Evolutionary conservation across 2,113 vertebrate genomes (phyloP).

Genomic region (Piliocolobus tephrosceles): DNA sequence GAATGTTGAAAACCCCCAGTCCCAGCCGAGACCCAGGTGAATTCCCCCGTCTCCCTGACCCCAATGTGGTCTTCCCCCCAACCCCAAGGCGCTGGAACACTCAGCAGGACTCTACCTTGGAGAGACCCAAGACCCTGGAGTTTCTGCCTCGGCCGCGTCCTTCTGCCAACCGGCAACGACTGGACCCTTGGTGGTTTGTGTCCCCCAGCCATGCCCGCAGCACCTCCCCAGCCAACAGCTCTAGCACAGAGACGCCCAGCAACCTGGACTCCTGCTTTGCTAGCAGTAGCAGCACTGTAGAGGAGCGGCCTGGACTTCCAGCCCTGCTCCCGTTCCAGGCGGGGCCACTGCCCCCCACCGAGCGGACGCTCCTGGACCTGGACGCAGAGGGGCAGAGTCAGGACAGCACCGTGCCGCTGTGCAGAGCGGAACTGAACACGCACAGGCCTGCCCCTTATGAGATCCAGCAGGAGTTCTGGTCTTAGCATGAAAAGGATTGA

Average conservation of each 20-base stretch:
- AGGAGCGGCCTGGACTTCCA: constrained; percentile 87
- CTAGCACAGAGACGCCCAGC: constrained; percentile 96
- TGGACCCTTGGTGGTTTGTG: constrained; percentile 92
- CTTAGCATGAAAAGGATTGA: constrained; percentile 82
- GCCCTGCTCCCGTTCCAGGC: constrained; percentile 87
- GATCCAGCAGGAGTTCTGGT: constrained; percentile 93
- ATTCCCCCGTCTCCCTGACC: constrained; percentile 95
- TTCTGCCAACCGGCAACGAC: constrained; percentile 89
- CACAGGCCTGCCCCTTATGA: constrained; percentile 89
- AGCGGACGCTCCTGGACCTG: constrained; percentile 92
- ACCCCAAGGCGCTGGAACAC: constrained; percentile 92
- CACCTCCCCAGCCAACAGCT: constrained; percentile 93
- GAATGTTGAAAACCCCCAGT: constrained; percentile 87
- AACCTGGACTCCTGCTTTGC: constrained; percentile 93
- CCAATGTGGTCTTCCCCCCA: constrained; percentile 94
- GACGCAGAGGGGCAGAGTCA: constrained; percentile 93
- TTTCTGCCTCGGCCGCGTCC: constrained; percentile 95
- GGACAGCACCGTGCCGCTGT: constrained; percentile 94
- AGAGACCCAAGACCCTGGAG: constrained; percentile 97
- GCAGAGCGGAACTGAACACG: constrained; percentile 88
- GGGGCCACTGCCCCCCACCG: constrained; percentile 77
- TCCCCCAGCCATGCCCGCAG: constrained; percentile 87
- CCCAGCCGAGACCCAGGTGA: constrained; percentile 88
- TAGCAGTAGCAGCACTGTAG: constrained; percentile 89
- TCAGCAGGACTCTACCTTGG: constrained; percentile 88